phyloP scores from a whole-genome alignment of 2,888 invertebrate species.

The Tachina fera region DNA sequence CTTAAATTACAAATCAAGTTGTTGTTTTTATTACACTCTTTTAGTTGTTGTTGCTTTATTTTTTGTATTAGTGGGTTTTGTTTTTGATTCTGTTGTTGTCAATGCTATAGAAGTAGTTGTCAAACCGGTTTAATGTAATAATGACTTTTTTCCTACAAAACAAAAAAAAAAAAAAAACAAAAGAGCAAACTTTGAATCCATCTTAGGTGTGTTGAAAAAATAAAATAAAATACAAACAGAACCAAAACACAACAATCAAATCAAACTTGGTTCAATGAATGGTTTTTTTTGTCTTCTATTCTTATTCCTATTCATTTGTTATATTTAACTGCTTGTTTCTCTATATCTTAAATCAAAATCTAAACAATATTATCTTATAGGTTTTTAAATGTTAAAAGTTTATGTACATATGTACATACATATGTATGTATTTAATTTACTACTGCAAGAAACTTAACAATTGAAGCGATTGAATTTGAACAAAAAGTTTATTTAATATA shows the following conservation, averaged over 20 bases:
- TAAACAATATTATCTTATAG: slow-evolving; percentile 38
- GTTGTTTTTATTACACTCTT: slow-evolving; percentile 53
- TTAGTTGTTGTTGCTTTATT: slow-evolving; percentile 21
- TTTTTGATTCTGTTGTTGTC: slow-evolving; percentile 52
- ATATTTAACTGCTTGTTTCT: slow-evolving; percentile 35
- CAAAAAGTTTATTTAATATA: neutral
- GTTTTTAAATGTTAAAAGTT: slow-evolving; percentile 50
- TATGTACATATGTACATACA: neutral
- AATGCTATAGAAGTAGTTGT: slow-evolving; percentile 60
- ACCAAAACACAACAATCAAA: slow-evolving; percentile 52
- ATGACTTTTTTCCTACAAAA: slow-evolving; percentile 45
- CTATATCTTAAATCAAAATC: slow-evolving; percentile 39
- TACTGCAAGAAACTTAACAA: slow-evolving; percentile 18
- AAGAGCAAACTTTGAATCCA: slow-evolving; percentile 59
- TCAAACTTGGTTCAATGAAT: slow-evolving; percentile 43
- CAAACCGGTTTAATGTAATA: slow-evolving; percentile 60
- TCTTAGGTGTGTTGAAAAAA: slow-evolving; percentile 56
- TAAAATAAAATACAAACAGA: slow-evolving; percentile 42
- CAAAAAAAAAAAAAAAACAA: slow-evolving; percentile 27
- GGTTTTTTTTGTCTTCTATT: slow-evolving; percentile 22
- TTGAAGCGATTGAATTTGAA: neutral
- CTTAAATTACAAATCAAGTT: slow-evolving; percentile 65
- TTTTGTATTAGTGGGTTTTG: slow-evolving; percentile 50
- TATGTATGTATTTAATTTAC: neutral
- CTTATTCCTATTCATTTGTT: slow-evolving; percentile 25